These are phyloP conservation scores for Phyllostomus hastatus DNA, from an alignment of 2,113 vertebrate genomes.

Conservation along the genomic window DNA sequence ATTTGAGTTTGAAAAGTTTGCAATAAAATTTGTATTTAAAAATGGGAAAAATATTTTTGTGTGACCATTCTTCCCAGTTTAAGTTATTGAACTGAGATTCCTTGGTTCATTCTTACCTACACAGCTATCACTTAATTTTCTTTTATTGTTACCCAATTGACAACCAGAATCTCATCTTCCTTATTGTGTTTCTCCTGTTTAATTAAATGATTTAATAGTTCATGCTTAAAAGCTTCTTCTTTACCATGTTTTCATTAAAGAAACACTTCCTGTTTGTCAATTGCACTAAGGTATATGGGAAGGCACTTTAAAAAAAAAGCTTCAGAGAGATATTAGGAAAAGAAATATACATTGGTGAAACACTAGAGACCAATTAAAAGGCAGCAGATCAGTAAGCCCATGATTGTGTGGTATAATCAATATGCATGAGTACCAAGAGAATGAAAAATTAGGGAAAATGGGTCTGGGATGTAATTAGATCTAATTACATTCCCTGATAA, in stretches of 20 bases:
- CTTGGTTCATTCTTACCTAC: background rate
- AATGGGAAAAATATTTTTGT: constrained; percentile 79
- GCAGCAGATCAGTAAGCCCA: constrained; percentile 31
- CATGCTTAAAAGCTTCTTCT: background rate
- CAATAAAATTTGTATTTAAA: constrained; percentile 85
- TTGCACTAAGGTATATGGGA: background rate
- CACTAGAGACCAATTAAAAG: constrained; percentile 57
- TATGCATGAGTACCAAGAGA: constrained; percentile 15
- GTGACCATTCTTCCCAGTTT: background rate
- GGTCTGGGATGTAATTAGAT: constrained; percentile 24
- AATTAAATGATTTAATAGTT: constrained; percentile 34
- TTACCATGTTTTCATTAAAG: constrained; percentile 35
- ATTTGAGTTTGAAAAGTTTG: constrained; percentile 88
- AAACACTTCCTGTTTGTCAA: constrained; percentile 37
- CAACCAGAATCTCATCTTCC: background rate
- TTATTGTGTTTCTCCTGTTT: background rate
- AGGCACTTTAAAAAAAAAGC: background rate
- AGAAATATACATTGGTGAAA: constrained; percentile 33
- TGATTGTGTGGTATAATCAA: constrained; percentile 53
- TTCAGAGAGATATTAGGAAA: background rate
- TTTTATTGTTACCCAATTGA: background rate
- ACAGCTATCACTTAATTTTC: background rate
- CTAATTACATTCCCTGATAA: constrained; percentile 36
- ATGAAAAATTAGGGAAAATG: constrained; percentile 48
- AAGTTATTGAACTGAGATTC: background rate